A percentile compares a stretch with the other conserved stretches of the same genome.
Evolutionary conservation across 2,888 invertebrate genomes (phyloP).

Genomic region (Scaptomyza polygonia): DNA sequence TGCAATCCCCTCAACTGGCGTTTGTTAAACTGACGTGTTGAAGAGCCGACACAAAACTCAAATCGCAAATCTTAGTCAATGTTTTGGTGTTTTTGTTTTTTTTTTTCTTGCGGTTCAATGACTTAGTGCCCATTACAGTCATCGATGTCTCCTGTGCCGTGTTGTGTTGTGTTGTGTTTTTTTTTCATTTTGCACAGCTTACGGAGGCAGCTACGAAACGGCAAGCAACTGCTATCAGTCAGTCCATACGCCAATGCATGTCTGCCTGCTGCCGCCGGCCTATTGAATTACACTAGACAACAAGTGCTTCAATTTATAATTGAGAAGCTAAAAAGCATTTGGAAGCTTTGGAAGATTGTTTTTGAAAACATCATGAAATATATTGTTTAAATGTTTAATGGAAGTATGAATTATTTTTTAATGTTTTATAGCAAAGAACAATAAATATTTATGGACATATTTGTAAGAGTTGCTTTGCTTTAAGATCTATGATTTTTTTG

Average conservation of each 20-base stretch:
- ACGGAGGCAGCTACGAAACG: slow-evolving; percentile 53
- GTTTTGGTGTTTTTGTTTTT: slow-evolving; percentile 31
- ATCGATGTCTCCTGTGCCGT: slow-evolving; percentile 17
- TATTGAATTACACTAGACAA: slow-evolving; percentile 63
- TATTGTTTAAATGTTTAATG: neutral
- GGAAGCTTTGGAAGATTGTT: neutral
- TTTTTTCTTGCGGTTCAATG: slow-evolving; percentile 73
- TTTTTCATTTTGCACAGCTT: slow-evolving; percentile 38
- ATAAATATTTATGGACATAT: neutral
- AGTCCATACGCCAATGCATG: slow-evolving; percentile 75
- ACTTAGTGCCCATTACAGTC: slow-evolving; percentile 61
- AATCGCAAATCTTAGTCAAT: slow-evolving; percentile 33
- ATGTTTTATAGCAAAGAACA: neutral
- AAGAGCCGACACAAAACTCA: slow-evolving; percentile 23
- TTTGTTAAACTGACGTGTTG: slow-evolving; percentile 21
- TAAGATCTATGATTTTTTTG: no score
- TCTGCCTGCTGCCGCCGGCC: slow-evolving; percentile 31
- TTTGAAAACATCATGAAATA: neutral
- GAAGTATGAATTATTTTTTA: neutral
- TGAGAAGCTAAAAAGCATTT: neutral
- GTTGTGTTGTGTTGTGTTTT: no score
- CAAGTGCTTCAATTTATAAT: slow-evolving; percentile 12
- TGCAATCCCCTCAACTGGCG: slow-evolving; percentile 11
- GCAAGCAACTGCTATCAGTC: slow-evolving; percentile 70
- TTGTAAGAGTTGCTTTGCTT: neutral